A percentile compares a stretch with the other conserved stretches of the same genome.
Conservation (phyloP, 2,888 invertebrate species). For the Synergus laeviventris region DNA sequence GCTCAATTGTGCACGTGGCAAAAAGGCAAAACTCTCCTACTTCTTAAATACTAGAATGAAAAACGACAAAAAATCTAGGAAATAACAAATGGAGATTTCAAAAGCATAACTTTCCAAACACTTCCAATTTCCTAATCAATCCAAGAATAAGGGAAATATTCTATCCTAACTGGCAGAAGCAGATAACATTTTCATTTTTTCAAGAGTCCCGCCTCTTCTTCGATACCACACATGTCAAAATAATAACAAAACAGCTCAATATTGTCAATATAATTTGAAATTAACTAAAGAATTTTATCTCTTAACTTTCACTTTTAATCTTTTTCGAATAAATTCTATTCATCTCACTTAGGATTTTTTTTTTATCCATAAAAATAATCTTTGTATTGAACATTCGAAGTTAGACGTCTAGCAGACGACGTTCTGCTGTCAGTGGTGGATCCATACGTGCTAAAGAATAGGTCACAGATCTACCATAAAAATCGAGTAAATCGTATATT, state of each 20-base stretch:
- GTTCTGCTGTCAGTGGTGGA: conserved; percentile 15
- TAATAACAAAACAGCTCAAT: not conserved
- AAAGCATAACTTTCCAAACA: not conserved
- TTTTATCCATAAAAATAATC: not conserved
- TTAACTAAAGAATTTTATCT: not conserved
- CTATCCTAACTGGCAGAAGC: not conserved
- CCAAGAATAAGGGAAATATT: not conserved
- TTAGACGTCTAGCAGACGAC: conserved; percentile 19
- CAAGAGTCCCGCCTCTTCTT: not conserved
- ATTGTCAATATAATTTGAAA: not conserved
- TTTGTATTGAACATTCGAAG: not conserved
- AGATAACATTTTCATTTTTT: not conserved
- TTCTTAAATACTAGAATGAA: too few relatives aligned
- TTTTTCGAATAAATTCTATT: not conserved
- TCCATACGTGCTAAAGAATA: conserved; percentile 40
- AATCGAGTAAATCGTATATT: conserved; percentile 49
- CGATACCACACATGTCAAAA: not conserved
- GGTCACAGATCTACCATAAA: conserved; percentile 55
- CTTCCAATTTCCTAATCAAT: not conserved
- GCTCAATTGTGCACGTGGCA: not conserved
- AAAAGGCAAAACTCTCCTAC: too few relatives aligned
- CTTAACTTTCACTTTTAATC: not conserved
- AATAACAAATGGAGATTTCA: not conserved
- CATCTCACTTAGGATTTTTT: not conserved
- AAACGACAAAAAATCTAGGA: not conserved